These are phyloP conservation scores for Calosoma granatense DNA, from an alignment of 1,140 invertebrate genomes.

Conservation along the genomic window DNA sequence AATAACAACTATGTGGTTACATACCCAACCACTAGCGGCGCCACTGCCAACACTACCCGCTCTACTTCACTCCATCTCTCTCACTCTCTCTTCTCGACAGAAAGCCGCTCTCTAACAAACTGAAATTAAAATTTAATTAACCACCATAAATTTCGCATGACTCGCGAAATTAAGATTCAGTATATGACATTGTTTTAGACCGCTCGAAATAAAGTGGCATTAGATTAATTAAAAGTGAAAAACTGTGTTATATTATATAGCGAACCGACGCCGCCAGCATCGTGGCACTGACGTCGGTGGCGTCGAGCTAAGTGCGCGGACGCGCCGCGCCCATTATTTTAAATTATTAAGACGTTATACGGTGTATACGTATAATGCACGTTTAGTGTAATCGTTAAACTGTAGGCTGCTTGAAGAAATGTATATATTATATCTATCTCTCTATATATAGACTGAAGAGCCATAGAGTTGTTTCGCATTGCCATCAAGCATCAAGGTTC, in stretches of 20 bases:
- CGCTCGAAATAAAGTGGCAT: constrained; percentile 26
- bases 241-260: constrained; percentile 23
- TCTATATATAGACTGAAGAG: not conserved
- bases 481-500: too few relatives aligned
- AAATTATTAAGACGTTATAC: constrained; percentile 6
- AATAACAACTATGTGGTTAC: not conserved
- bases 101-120: constrained; percentile 20
- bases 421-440: not conserved
- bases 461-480: not conserved
- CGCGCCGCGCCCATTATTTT: not conserved
- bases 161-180: constrained; percentile 28
- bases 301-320: not conserved
- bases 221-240: constrained; percentile 31
- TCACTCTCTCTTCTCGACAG: not conserved
- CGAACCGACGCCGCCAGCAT: not conserved
- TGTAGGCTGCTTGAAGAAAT: not conserved
- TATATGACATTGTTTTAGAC: constrained; percentile 27
- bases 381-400: constrained; percentile 6
- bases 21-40: too few relatives aligned
- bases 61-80: not conserved
- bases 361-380: not conserved
- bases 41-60: not conserved
- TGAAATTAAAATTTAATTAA: constrained; percentile 32
- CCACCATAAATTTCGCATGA: constrained; percentile 26
- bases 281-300: not conserved